Evolutionary conservation across 2,113 vertebrate genomes (phyloP), one percentile per base, ranked within the genome.

Genomic region (Taurulus bubalis): DNA sequence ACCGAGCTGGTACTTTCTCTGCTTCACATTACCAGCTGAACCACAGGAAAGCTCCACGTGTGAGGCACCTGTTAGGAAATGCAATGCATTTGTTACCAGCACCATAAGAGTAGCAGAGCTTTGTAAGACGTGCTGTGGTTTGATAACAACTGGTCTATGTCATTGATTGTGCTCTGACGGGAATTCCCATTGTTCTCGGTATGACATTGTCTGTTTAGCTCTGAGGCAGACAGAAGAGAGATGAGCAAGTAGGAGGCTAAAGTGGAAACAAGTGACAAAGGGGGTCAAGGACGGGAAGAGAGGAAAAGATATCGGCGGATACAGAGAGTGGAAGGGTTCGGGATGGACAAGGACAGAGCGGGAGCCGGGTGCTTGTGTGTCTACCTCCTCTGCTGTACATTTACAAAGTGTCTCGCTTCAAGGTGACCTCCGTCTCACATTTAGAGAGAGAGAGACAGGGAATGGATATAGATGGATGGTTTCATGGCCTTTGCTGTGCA

Each of bases 381-480:
- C 69, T 84, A 26, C 15, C 51, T 80, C 51, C 68, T 42, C 62
- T 42, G 75, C 55, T 85, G 77, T 77, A 69, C 84, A 78, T 81
- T 77, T 77, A 81, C 59, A 80, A 84, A 74, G 79, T 87, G 79
- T 77, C 78, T 76, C 22, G 77, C 51, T 79, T 30, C 56, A 89
- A 93, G 85, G 85, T 90, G 88, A 90, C 83, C 87, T 70, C 65
- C 83, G 83, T 79, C 82, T 79, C 80, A 84, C 56, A 59, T 84
- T 85, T 79, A 76, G 28, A 56, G 51, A 64, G 62, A 51, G 47
- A 51, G 0, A 10, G 49, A 53, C 14, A 55, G 63, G 56, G 47
- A 80, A 81, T 60, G 68, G 79, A 85, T 80, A 75, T 73, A 85
- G 80, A 86, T 79, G 79, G 86, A 87, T 86, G 74, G 55, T 85